Evolutionary conservation across 2,113 vertebrate genomes (phyloP).

Genomic region (Sebastes schlegelii): DNA sequence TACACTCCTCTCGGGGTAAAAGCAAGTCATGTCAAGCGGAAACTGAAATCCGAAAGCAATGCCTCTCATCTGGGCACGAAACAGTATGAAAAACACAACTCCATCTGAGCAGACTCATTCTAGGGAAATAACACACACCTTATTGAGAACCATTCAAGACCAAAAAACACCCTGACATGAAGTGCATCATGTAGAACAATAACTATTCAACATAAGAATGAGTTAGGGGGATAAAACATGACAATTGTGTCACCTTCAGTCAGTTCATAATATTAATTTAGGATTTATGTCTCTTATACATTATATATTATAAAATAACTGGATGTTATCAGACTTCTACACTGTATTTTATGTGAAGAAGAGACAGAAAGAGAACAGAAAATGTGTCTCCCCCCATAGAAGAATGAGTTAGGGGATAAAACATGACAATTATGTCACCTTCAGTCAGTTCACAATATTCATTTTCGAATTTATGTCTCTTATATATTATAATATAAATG

Average conservation of each 20-base stretch:
- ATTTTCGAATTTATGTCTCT: not conserved
- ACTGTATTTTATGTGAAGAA: not conserved
- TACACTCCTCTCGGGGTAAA: slow-evolving; percentile 29
- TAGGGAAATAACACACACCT: slow-evolving; percentile 17
- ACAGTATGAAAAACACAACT: not conserved
- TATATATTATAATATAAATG: not conserved
- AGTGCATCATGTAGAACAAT: slow-evolving; percentile 1
- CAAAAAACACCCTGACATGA: not conserved
- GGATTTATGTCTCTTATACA: not conserved
- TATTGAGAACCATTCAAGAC: not conserved
- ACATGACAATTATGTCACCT: not conserved
- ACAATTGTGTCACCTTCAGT: not conserved
- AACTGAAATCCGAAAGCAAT: slow-evolving; percentile 45
- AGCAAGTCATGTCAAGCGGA: slow-evolving; percentile 53
- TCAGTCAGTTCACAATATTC: not conserved
- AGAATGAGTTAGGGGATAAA: not conserved
- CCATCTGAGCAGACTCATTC: not conserved
- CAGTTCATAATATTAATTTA: not conserved
- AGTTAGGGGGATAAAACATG: not conserved
- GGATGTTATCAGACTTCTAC: not conserved
- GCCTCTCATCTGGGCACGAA: not conserved
- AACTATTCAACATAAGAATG: not conserved
- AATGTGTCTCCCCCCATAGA: not conserved
- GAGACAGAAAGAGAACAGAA: not conserved
- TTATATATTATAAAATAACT: not conserved